Base-by-base conservation (phyloP, 2,888 invertebrate species). In the Entomobrya proxima region DNA sequence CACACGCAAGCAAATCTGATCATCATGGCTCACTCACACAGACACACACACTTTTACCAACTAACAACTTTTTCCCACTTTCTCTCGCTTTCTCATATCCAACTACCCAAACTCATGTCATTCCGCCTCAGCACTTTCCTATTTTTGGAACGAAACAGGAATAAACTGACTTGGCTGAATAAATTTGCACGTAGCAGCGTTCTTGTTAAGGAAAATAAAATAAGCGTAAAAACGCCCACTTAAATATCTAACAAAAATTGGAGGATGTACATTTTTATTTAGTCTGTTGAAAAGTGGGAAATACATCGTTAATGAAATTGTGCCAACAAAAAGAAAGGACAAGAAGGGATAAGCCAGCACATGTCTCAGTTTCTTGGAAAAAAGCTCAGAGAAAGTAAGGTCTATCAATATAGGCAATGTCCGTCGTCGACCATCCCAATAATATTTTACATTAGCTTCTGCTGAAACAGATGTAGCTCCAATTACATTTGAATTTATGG, bases 1-100 rank as follows among this genome's bases (percentile, higher is more conserved):
- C 76, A 69, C 83, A 85, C 84, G 84, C 78, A 85, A 78, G 61
- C 78, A 78, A 85, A 72, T 85, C 82, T 74, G 78, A 78, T 85
- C 78, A 78, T 85, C 78, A 74, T 69, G 40, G 69, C 47, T 72
- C 50, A 72, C 72, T 72, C 47, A 30, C 47, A 72, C n/a, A 1
- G n/a, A 47, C 72, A 30, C 27, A 30, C 13, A 50, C 50, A 72
- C 47, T n/a, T 50, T 30, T 30, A 72, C 30, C 18, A 47, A 72
- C 58, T 21, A 77, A 50, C 83, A 77, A 69, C 67, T 69, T 77
- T 77, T 69, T 44, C 11, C 18, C 44, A 40, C 9, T 15, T 32
- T 4, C 2, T 4, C 24, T 44, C 27, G 40, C 27, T 69, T 72
- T 72, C 44, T 11, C 7, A 7, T 40, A 32, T 50, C 47, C 47